Percentiles rank a stretch among this genome's conserved stretches.
phyloP scores from a whole-genome alignment of 92 coral and sea anemone genomes.

The Heliopora coerulea region DNA sequence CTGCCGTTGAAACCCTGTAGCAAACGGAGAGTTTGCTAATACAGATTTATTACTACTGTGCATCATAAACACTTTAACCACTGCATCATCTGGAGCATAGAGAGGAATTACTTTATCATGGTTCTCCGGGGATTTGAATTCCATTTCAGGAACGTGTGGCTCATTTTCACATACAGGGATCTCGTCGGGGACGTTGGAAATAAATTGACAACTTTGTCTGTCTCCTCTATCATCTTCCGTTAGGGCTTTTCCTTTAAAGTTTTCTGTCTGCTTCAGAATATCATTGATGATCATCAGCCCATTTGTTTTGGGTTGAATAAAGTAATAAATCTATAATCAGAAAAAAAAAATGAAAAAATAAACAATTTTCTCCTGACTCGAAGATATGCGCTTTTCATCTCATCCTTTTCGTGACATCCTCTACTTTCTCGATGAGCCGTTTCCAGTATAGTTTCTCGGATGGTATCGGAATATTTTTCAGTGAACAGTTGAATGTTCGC shows the following conservation, averaged over 20 bases:
- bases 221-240: neutral
- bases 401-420: too few relatives aligned
- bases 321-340: constrained; percentile 63
- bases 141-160: neutral
- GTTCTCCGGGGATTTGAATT: neutral
- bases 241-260: neutral
- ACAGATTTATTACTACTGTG: constrained; percentile 80
- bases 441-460: too few relatives aligned
- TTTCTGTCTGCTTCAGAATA: constrained; percentile 27
- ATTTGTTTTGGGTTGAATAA: constrained; percentile 85
- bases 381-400: too few relatives aligned
- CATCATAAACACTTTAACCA: constrained; percentile 71
- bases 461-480: too few relatives aligned
- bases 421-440: too few relatives aligned
- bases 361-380: too few relatives aligned
- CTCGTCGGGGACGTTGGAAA: neutral
- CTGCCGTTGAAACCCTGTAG: constrained; percentile 72
- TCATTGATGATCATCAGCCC: constrained; percentile 55
- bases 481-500: too few relatives aligned
- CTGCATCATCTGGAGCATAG: constrained; percentile 59
- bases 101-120: constrained; percentile 63
- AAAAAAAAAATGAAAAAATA: neutral
- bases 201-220: neutral
- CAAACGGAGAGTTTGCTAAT: constrained; percentile 62
- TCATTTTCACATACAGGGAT: neutral